Evolutionary conservation across 2,113 vertebrate species (phyloP).

Genomic region (Macaca fascicularis): T2T-MFA8v1.1 NC_088377.1:130083001-130083500

Average conservation of each 20-base stretch:
- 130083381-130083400: neutral
- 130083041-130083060: neutral
- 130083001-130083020: neutral
- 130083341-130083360: neutral
- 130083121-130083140: neutral
- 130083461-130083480: neutral
- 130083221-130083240: neutral
- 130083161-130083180: neutral
- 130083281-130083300: neutral
- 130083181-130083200: neutral
- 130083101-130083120: neutral
- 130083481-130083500: neutral
- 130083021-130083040: neutral
- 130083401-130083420: neutral
- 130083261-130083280: neutral
- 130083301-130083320: neutral
- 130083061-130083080: neutral
- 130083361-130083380: neutral
- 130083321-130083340: neutral
- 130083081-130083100: neutral
- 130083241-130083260: neutral
- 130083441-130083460: neutral
- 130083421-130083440: neutral
- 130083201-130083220: conserved; percentile 11
- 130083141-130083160: neutral